Evolutionary conservation across 1,140 invertebrate species (phyloP), one percentile per base, ranked within the genome.

Genomic region (Papilio xuthus): DNA sequence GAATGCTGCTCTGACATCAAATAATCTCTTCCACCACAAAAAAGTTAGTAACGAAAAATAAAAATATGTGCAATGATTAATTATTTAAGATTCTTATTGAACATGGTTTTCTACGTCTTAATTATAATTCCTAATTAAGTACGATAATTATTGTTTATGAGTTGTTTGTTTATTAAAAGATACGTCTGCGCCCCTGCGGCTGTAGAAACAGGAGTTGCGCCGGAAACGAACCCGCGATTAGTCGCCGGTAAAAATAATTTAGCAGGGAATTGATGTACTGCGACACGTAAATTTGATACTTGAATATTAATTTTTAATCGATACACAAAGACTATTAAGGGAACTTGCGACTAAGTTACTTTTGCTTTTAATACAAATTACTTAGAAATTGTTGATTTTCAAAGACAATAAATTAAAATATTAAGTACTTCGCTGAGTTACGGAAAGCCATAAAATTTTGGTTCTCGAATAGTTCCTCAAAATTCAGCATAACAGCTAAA

Each of bases 201-300:
- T 18, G 71, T n/a, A 71, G 71, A 32, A 70, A 74, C 79, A 60
- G 73, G 71, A 50, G 69, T 37, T 60, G 69, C 50, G 70, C 75
- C 77, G 80, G 80, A 81, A 81, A 81, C 71, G 53, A 79, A 81
- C 75, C 53, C 72, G 60, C 63, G 77, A 71, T 79, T 77, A 76
- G 67, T 78, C 73, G 75, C 73, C 80, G 80, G 80, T 81, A 78
- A 81, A 78, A 81, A 81, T 79, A 78, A 81, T 81, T 81, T 47
- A 81, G 77, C 80, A 67, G 77, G 78, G 74, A 78, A 78, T 47
- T 50, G 32, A 63, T 60, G 42, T 78, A 78, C 80, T 72, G 60
- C 77, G 77, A 76, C 47, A 10, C 3, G 23, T 20, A 8, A 13
- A 42, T 23, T 20, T 76, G 28, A 50, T n/a, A 69, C 70, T 32